Evolutionary conservation across 2,113 vertebrate species (phyloP).

Genomic region (Podarcis muralis): DNA sequence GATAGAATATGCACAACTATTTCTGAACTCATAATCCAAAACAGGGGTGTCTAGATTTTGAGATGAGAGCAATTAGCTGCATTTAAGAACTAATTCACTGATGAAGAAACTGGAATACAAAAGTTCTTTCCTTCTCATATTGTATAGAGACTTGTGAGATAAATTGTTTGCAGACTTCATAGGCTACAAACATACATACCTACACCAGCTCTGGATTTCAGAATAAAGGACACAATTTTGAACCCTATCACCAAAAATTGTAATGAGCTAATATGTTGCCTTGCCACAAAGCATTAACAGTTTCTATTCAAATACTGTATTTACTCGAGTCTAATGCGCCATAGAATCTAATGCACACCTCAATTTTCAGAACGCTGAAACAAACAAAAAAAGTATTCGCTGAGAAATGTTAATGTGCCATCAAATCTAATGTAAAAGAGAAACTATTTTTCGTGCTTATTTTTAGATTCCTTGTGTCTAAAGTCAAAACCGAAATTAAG

Average conservation of each 20-base stretch:
- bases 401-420: too few species aligned
- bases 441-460: neutral
- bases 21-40: neutral
- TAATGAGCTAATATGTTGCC: neutral
- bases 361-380: too few species aligned
- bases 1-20: neutral
- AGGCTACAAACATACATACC: neutral
- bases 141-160: neutral
- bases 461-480: neutral
- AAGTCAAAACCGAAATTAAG: neutral
- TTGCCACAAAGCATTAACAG: neutral
- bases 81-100: neutral
- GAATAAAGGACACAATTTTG: neutral
- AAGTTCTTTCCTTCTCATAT: neutral
- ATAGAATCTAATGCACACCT: too few species aligned
- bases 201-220: neutral
- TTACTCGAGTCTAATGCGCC: too few species aligned
- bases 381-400: too few species aligned
- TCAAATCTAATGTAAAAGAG: too few species aligned
- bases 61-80: too few species aligned
- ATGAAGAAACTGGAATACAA: neutral
- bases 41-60: neutral
- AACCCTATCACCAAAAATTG: neutral
- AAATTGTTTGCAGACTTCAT: neutral
- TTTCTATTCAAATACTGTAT: neutral